Evolutionary conservation across 2,113 vertebrate genomes (phyloP), one percentile per base, ranked within the genome.

Genomic region (Arothron firmamentum): DNA sequence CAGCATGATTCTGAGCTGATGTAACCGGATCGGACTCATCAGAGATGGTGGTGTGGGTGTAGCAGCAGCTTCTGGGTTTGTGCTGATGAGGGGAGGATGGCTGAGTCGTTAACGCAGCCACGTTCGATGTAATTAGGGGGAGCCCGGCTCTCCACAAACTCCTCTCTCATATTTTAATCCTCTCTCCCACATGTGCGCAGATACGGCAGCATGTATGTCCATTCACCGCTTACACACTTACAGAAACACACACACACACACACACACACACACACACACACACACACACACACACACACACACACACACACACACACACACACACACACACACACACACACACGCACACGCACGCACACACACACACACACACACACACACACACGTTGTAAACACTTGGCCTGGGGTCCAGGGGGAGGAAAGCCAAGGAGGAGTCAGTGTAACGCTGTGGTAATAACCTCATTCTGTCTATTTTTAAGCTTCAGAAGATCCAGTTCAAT

Each of bases 311-410:
- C 6, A 5, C 25, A 28, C 1, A 28, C 3, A 28, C 6, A 28
- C 25, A 38, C 1, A 67, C 71, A 75, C 67, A 80, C 80, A 78
- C 61, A 79, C 61, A 66, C 65, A 75, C 85, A 75, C 67, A 80
- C 80, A 78, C 61, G n/a, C n/a, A n/a, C n/a, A n/a, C n/a, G n/a
- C n/a, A 28, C 3, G 68, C 71, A 79, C 58, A 52, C 48, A 23
- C 67, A 63, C 65, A 17, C 47, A 53, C 47, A 28, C 77, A 56
- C n/a, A 28, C 60, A 75, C 67, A 80, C 80, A 78, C 61, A 79
- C 61, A 66, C 65, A 75, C 83, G 74, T 81, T 73, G 64, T 70
- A 87, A 79, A 78, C 80, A 75, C 76, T 84, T 83, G 78, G 80
- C 74, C 59, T 64, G 67, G 64, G 48, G 48, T 65, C 65, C 15